Conservation (phyloP, 1,140 invertebrate species). For the Drosophila tsacasi region DNA sequence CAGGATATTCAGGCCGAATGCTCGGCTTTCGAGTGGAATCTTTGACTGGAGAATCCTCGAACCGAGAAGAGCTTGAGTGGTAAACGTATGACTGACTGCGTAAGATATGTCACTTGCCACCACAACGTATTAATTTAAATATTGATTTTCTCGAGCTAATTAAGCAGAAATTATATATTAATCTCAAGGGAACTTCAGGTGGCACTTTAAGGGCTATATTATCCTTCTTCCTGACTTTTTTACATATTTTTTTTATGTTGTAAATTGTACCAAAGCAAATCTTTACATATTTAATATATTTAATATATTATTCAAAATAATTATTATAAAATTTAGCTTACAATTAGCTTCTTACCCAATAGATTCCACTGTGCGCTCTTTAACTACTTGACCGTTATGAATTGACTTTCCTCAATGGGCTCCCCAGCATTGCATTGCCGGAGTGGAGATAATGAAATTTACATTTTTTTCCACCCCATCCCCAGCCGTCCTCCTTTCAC, state of each 20-base stretch:
- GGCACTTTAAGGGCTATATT: neutral
- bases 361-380: neutral
- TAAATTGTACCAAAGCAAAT: too few species aligned
- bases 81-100: constrained; percentile 6
- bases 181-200: neutral
- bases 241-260: too few species aligned
- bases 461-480: constrained; percentile 21
- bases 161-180: neutral
- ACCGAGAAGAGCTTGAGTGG: constrained; percentile 7
- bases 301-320: too few species aligned
- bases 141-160: constrained; percentile 7
- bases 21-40: constrained; percentile 23
- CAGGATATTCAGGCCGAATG: constrained; percentile 5
- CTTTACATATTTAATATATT: neutral
- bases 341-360: neutral
- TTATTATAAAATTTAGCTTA: neutral
- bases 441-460: constrained; percentile 47
- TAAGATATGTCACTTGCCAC: constrained; percentile 8
- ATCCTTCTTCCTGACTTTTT: neutral
- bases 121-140: neutral
- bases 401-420: constrained; percentile 34
- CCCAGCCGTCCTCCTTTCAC: neutral
- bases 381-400: constrained; percentile 43
- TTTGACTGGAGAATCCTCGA: constrained; percentile 31
- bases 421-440: constrained; percentile 15